phyloP scores from a whole-genome alignment of 2,113 vertebrate genomes.

The Steatornis caripensis region DNA sequence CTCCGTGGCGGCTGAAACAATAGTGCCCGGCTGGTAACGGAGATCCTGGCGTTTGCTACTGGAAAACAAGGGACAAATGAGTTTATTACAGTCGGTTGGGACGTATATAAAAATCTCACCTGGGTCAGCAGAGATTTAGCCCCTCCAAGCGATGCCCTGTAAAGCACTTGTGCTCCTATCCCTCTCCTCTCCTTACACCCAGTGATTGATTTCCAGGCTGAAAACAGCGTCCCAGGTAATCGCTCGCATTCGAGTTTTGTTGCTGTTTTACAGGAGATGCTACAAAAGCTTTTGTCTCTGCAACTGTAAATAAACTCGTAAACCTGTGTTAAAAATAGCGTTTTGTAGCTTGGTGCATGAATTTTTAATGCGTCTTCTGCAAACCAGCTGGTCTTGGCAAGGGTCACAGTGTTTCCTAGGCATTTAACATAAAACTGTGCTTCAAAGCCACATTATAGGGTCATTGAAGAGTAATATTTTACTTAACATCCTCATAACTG shows the following conservation, averaged over 20 bases:
- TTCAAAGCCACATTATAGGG: conserved; percentile 79
- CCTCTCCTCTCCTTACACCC: neutral
- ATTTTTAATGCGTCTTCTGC: conserved; percentile 61
- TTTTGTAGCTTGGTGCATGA: conserved; percentile 41
- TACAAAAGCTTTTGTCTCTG: conserved; percentile 11
- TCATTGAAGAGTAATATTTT: conserved; percentile 74
- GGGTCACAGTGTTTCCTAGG: conserved; percentile 59
- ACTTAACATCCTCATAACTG: conserved; percentile 74
- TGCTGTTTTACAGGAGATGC: neutral
- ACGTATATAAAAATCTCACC: neutral
- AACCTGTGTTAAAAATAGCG: conserved; percentile 31
- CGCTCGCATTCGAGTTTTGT: neutral
- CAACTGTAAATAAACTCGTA: conserved; percentile 48
- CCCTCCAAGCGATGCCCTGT: neutral
- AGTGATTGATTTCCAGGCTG: neutral
- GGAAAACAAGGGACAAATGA: neutral
- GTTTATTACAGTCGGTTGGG: neutral
- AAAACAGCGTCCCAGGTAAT: neutral
- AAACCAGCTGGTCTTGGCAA: conserved; percentile 65
- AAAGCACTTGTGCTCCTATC: neutral
- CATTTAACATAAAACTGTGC: conserved; percentile 66
- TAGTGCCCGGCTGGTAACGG: fast-evolving
- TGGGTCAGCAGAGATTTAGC: neutral
- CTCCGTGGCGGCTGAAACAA: neutral
- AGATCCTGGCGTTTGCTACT: neutral